These are phyloP conservation scores for Umimayanthus kanabou DNA, from an alignment of 92 coral and sea anemone genomes.

Conservation along the genomic window DNA sequence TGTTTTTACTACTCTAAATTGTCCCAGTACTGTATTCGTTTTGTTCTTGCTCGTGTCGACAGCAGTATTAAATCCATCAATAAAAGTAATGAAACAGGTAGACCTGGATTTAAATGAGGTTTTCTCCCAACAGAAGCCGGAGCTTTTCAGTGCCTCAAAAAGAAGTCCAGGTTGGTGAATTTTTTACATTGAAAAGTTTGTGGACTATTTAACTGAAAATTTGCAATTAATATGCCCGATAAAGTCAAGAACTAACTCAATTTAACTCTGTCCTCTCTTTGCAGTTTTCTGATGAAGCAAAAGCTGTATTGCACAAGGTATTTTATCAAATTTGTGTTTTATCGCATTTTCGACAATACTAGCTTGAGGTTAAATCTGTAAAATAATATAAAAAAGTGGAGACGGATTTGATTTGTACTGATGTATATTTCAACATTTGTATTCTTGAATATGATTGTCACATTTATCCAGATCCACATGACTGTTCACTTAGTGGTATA, in stretches of 20 bases:
- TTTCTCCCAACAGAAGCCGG: conserved; percentile 64
- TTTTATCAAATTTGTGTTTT: background rate
- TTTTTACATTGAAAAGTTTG: background rate
- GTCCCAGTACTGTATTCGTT: background rate
- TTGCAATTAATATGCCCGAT: background rate
- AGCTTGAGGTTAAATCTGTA: background rate
- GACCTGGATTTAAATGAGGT: background rate
- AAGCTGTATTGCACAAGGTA: conserved; percentile 85
- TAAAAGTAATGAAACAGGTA: background rate
- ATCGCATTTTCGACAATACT: background rate
- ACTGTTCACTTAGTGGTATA: too few species aligned
- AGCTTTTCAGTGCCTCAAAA: conserved; percentile 92
- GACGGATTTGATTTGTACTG: too few species aligned
- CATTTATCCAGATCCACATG: too few species aligned
- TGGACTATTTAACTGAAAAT: background rate
- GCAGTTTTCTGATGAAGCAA: conserved; percentile 83
- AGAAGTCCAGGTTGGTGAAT: conserved; percentile 79
- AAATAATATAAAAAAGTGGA: too few species aligned
- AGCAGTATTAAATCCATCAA: background rate
- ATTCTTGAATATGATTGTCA: too few species aligned
- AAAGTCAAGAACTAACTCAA: background rate
- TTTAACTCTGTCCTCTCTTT: background rate
- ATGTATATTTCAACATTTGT: too few species aligned
- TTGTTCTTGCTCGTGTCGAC: background rate
- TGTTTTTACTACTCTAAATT: background rate